Evolutionary conservation across 2,797 vertebrate species (phyloP), one percentile per base, ranked within the genome.

Genomic region (Notolepis coatsorum): DNA sequence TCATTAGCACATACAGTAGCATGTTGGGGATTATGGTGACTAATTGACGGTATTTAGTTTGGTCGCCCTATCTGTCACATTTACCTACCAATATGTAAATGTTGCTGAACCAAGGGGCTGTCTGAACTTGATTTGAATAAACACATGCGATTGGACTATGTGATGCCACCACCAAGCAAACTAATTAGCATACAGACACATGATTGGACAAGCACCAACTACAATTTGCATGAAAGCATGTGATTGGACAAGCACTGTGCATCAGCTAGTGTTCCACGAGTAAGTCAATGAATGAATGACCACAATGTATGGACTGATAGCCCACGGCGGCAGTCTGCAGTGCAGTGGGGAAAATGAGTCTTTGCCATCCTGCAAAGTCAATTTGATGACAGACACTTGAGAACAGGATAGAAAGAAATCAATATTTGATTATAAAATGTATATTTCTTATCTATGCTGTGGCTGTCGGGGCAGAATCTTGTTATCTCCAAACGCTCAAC

Each of bases 361-460:
- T 65, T 47, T 66, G 46, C 33, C 25, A 4, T 60, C 42, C 61
- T 71, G 81, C 81, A 89, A 90, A 90, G 89, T 90, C 84, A 86
- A 84, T 84, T 71, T 84, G 79, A 89, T 81, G 80, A 83, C 79
- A 79, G 66, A 62, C 68, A 79, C 86, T 82, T 90, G 75, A 85
- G 84, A 69, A 75, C 68, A 72, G 80, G 81, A 88, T 81, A 66
- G 67, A 45, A 47, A 46, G 62, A 75, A 95, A 96, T 96, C 95
- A 93, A 97, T 97, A 95, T 79, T 80, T 91, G 93, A 93, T 96
- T 95, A 95, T 93, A 94, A 95, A 96, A 96, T 95, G 93, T 92
- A 93, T 93, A 94, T 96, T 95, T 91, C 93, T 96, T 97, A 96
- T 96, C 95, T 94, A 84, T 82, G 73, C 79, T 86, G 80, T 78